Percentiles rank a stretch among this genome's conserved stretches.
Evolutionary conservation across 2,797 vertebrate species (phyloP).

Genomic region (Hippocampus kuda): DNA sequence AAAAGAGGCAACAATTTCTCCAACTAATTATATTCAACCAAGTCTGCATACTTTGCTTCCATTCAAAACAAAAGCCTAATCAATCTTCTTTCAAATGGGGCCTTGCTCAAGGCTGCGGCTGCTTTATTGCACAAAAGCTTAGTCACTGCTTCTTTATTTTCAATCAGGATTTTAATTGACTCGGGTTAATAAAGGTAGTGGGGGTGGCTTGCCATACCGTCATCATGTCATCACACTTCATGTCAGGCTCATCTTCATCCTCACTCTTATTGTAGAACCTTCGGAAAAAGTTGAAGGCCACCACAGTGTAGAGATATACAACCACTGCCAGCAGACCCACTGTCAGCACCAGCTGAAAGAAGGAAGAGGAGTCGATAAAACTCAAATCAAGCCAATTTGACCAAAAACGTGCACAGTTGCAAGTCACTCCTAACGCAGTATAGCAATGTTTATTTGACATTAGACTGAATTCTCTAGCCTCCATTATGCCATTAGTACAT

Average conservation of each 20-base stretch:
- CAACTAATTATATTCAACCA: background rate
- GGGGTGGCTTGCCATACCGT: conserved; percentile 65
- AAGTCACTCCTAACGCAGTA: no score
- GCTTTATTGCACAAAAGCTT: background rate
- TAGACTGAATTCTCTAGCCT: no score
- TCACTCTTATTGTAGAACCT: conserved; percentile 99
- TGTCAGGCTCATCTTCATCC: conserved; percentile 91
- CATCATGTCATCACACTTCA: conserved; percentile 99
- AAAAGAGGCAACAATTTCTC: background rate
- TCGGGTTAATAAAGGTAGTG: background rate
- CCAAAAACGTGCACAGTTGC: no score
- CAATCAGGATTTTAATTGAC: background rate
- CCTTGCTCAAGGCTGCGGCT: conserved; percentile 2
- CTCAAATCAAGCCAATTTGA: no score
- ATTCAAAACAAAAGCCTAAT: conserved; percentile 10
- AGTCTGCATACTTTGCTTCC: background rate
- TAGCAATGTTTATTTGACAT: no score
- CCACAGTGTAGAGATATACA: conserved; percentile 96
- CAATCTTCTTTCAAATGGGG: conserved; percentile 6
- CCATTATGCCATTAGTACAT: no score
- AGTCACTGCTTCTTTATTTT: conserved; percentile 16
- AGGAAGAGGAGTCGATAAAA: background rate
- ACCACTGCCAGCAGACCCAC: conserved; percentile 97
- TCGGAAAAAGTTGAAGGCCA: conserved; percentile 99
- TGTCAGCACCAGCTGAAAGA: conserved; percentile 79